These are phyloP conservation scores for Archivesica marissinica DNA, from an alignment of 1,140 invertebrate genomes.

Conservation along the genomic window DNA sequence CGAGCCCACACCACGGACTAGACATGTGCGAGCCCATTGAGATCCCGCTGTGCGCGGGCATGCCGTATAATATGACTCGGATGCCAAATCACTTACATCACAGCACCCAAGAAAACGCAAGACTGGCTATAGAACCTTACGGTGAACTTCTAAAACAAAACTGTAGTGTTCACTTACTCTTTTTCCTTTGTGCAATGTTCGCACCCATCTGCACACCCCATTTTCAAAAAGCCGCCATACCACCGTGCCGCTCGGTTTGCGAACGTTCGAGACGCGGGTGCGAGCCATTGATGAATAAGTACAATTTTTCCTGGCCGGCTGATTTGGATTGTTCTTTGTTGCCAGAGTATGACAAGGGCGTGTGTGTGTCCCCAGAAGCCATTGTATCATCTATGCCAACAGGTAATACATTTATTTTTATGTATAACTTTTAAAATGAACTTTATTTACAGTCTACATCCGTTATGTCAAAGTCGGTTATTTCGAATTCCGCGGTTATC, in stretches of 20 bases:
- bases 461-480: too few relatives aligned
- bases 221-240: constrained; percentile 78
- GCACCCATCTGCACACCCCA: constrained; percentile 80
- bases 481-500: too few relatives aligned
- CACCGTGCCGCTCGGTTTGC: constrained; percentile 80
- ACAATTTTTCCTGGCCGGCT: constrained; percentile 80
- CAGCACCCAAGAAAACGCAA: constrained; percentile 81
- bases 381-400: constrained; percentile 73
- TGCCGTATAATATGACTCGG: constrained; percentile 82
- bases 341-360: constrained; percentile 79
- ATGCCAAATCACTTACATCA: constrained; percentile 83
- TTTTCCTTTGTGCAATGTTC: constrained; percentile 82
- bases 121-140: constrained; percentile 79
- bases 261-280: constrained; percentile 76
- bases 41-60: constrained; percentile 80
- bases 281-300: constrained; percentile 79
- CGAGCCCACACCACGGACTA: constrained; percentile 52
- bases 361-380: constrained; percentile 80
- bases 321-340: constrained; percentile 75
- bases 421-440: neutral
- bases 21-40: constrained; percentile 81
- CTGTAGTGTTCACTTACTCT: constrained; percentile 79
- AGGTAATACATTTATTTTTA: neutral
- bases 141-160: constrained; percentile 75
- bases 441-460: too few relatives aligned